Conservation (phyloP, 23 tunicate genomes). For the Trididemnum clinides region DNA sequence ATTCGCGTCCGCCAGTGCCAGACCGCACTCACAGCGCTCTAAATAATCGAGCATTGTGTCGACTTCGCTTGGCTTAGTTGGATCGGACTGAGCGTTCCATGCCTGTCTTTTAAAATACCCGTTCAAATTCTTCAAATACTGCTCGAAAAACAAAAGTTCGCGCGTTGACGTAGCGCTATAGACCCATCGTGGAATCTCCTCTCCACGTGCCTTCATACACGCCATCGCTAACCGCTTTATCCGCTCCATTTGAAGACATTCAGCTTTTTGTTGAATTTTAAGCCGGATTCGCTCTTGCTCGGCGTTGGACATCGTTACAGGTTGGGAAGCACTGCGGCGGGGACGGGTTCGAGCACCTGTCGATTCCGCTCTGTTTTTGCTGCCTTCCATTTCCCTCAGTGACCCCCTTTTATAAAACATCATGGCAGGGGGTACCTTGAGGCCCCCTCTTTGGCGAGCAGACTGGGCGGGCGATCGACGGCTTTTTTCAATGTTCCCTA, state of each 20-base stretch:
- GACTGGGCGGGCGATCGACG: neutral
- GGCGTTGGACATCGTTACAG: conserved; percentile 52
- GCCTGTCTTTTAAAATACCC: neutral
- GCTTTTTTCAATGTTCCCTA: conserved; percentile 7
- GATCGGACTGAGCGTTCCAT: neutral
- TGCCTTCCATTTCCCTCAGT: neutral
- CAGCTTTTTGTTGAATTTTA: conserved; percentile 70
- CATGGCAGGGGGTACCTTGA: conserved; percentile 26
- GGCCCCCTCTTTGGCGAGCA: conserved; percentile 29
- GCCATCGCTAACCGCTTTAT: conserved; percentile 30
- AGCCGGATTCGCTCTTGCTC: conserved; percentile 75
- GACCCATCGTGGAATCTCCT: neutral
- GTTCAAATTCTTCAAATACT: neutral
- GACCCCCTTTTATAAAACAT: conserved; percentile 41
- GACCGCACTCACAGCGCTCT: conserved; percentile 45
- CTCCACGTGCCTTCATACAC: neutral
- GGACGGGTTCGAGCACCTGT: neutral
- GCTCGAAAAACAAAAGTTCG: neutral
- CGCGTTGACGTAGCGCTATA: conserved; percentile 23
- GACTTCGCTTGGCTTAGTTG: neutral
- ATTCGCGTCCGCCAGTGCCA: conserved; percentile 29
- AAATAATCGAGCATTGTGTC: conserved; percentile 49
- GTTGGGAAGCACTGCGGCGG: neutral
- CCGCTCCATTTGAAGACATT: conserved; percentile 56
- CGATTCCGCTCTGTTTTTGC: neutral